These are phyloP conservation scores for Percina caprodes DNA, from an alignment of 2,113 vertebrate species.

Conservation along the genomic window DNA sequence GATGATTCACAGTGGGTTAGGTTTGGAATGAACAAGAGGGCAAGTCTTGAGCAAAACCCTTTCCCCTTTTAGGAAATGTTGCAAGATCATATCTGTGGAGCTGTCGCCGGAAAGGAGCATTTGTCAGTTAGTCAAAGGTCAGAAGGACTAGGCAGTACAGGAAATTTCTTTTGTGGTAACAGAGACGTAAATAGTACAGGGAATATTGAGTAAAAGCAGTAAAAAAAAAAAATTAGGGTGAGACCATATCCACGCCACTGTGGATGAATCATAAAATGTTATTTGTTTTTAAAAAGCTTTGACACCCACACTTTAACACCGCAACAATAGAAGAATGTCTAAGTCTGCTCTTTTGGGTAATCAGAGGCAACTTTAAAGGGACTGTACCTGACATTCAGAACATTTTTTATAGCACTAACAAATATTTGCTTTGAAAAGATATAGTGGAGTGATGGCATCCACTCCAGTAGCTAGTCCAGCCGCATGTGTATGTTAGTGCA, in stretches of 20 bases:
- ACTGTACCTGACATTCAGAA: no score
- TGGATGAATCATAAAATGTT: constrained; percentile 3
- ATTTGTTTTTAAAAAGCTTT: constrained; percentile 6
- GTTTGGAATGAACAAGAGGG: constrained; percentile 37
- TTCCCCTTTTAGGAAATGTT: constrained; percentile 47
- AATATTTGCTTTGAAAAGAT: no score
- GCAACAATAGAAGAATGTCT: neutral
- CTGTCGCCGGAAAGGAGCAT: neutral
- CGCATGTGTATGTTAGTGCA: no score
- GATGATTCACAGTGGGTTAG: constrained; percentile 57
- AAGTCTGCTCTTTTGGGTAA: constrained; percentile 8
- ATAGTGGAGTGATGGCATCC: no score
- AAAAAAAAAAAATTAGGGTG: constrained; percentile 18
- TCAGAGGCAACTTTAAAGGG: neutral
- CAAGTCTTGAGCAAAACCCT: constrained; percentile 45
- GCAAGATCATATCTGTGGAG: constrained; percentile 15
- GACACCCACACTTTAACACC: neutral
- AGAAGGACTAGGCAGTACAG: neutral
- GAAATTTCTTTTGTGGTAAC: neutral
- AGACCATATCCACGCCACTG: neutral
- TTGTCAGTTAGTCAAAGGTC: neutral
- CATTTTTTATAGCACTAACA: no score
- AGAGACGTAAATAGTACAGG: neutral
- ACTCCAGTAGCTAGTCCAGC: no score
- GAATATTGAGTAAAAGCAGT: neutral